Base-by-base conservation (phyloP, 2,888 invertebrate species). In the Chymomyza fuscimana region DNA sequence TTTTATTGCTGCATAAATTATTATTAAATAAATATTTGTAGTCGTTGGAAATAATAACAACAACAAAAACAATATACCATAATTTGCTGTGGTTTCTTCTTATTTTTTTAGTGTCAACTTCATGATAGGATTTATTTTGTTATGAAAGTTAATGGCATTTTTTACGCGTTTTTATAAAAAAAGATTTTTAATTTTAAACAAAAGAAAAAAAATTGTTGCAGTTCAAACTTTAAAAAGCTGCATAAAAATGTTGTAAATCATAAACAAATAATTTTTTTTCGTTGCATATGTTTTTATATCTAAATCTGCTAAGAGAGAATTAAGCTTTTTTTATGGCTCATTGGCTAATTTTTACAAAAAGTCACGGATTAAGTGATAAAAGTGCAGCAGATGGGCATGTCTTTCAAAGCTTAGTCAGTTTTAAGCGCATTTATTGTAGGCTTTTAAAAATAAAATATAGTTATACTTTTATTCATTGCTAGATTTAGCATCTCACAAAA, bases 1-100 rank as follows among this genome's bases (percentile, higher is more conserved):
- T 80, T 82, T 80, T 69, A 83, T 73, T 63, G 70, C 71, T 54
- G 64, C 81, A 81, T 76, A 73, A 78, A 81, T 78, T 78, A 81
- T 67, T 74, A 72, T 80, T 81, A 71, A 81, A 76, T 74, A 76
- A 65, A 69, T 72, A 72, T 69, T 72, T 52, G 36, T 59, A 25
- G 29, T 72, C 52, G 63, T 65, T 69, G 58, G 9, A 32, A 32
- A 32, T 32, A 59, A 60, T 60, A 66, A 6, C 63, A 58, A 7
- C n/a, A 46, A 46, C 40, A 46, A 46, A 1, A 46, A 40, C 40
- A 40, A 46, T 46, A 46, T 46, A 12, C 12, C 40, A 12, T 46
- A 46, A 46, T 46, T 46, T 46, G 40, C 50, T 56, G 12, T 54
- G 19, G 15, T 22, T 51, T 32, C 58, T 63, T 32, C 12, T 63